Evolutionary conservation across 2,797 vertebrate genomes (phyloP).

Genomic region (Dermochelys coriacea): DNA sequence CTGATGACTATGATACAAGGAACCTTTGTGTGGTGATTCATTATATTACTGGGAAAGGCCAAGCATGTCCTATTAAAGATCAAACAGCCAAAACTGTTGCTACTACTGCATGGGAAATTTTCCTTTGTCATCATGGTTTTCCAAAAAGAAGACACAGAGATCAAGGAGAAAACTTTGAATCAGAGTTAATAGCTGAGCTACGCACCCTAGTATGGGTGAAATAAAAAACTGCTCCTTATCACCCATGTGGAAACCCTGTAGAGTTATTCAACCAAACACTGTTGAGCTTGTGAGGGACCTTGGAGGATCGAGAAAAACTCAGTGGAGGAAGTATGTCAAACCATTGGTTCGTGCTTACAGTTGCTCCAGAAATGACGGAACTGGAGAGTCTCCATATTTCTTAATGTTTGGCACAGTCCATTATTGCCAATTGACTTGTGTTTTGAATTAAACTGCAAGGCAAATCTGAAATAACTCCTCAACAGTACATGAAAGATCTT

Average conservation of each 20-base stretch:
- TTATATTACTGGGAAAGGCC: not conserved
- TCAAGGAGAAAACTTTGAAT: not conserved
- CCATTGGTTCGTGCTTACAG: not conserved
- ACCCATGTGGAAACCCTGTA: too few species aligned
- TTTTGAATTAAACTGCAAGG: not conserved
- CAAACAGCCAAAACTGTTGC: not conserved
- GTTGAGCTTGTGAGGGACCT: not conserved
- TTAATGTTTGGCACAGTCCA: not conserved
- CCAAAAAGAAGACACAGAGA: not conserved
- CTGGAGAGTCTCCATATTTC: not conserved
- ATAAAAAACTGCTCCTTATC: not conserved
- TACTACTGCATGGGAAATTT: not conserved
- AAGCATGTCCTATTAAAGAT: not conserved
- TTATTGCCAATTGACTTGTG: not conserved
- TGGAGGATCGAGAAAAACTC: not conserved
- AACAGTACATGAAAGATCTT: too few species aligned
- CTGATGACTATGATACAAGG: not conserved
- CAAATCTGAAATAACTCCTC: too few species aligned
- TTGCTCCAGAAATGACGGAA: not conserved
- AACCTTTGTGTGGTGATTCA: not conserved
- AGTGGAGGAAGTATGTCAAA: not conserved
- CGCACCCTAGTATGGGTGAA: not conserved
- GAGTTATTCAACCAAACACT: too few species aligned
- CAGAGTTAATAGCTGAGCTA: not conserved
- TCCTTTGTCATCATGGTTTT: not conserved